A percentile compares a stretch with the other conserved stretches of the same genome.
These are phyloP conservation scores for Rhabdomys pumilio DNA, from an alignment of 2,797 vertebrate genomes.

Conservation along the genomic window DNA sequence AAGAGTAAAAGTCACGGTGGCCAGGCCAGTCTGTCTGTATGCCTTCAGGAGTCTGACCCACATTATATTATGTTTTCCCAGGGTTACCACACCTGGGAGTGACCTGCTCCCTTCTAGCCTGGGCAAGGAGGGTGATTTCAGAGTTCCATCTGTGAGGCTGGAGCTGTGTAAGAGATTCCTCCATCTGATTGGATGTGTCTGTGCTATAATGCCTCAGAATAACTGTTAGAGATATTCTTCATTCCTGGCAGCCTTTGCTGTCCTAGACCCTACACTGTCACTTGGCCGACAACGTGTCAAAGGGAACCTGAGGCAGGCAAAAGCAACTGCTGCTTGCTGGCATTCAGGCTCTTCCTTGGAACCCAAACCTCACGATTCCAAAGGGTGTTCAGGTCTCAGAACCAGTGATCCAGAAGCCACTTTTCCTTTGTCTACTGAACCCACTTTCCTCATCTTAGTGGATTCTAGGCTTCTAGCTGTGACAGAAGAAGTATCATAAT, in stretches of 20 bases:
- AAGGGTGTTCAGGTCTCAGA: background rate
- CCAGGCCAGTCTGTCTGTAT: background rate
- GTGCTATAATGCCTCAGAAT: background rate
- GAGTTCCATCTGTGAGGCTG: background rate
- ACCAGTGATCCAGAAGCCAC: background rate
- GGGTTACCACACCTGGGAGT: background rate
- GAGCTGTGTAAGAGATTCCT: background rate
- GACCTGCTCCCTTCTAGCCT: background rate
- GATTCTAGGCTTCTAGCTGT: slow-evolving; percentile 7
- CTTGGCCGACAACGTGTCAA: background rate
- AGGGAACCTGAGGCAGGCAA: background rate
- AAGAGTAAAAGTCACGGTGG: background rate
- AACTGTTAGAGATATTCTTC: background rate
- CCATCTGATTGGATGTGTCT: background rate
- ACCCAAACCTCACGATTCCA: background rate
- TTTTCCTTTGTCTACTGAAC: background rate
- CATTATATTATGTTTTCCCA: background rate
- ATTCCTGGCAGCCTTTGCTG: background rate
- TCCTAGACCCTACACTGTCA: background rate
- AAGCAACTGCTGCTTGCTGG: background rate
- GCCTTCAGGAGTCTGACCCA: background rate
- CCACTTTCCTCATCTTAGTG: background rate
- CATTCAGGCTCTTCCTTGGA: background rate
- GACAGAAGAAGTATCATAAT: background rate
- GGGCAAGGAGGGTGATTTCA: background rate